A percentile compares a stretch with the other conserved stretches of the same genome.
These are phyloP conservation scores for Mesocricetus auratus DNA, from an alignment of 2,113 vertebrate species.

Conservation along the genomic window DNA sequence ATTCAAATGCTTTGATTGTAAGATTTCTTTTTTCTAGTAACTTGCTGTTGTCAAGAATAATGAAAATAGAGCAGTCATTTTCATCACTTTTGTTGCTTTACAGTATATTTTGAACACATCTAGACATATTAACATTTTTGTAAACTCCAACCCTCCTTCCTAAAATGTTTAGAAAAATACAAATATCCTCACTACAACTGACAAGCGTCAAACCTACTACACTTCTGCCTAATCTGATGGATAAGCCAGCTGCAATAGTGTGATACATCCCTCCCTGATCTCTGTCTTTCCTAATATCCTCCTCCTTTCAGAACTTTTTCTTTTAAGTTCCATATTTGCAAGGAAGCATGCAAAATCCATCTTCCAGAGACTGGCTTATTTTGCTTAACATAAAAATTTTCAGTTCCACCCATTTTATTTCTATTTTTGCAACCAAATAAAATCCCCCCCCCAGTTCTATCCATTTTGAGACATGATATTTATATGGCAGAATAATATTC, in stretches of 20 bases:
- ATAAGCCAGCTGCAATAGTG: too few relatives aligned
- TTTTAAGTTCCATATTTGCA: background rate
- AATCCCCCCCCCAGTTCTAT: background rate
- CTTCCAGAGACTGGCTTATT: background rate
- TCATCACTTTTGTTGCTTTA: background rate
- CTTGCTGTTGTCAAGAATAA: slow-evolving; percentile 23
- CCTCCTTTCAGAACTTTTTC: background rate
- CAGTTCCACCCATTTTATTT: background rate
- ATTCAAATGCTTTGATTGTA: slow-evolving; percentile 27
- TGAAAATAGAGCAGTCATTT: background rate
- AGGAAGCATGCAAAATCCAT: background rate
- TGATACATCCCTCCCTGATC: background rate
- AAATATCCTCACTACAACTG: background rate
- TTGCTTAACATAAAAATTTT: background rate
- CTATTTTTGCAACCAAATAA: background rate
- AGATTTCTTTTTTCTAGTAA: background rate
- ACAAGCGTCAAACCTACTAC: background rate
- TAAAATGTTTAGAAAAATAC: slow-evolving; percentile 32
- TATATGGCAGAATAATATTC: background rate
- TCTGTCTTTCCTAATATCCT: background rate
- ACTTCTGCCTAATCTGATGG: slow-evolving; percentile 24
- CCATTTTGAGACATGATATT: background rate
- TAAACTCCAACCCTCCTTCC: background rate
- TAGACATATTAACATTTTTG: background rate
- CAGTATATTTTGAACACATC: slow-evolving; percentile 8